Evolutionary conservation across 2,888 invertebrate species (phyloP).

Genomic region (Xylota segnis): DNA sequence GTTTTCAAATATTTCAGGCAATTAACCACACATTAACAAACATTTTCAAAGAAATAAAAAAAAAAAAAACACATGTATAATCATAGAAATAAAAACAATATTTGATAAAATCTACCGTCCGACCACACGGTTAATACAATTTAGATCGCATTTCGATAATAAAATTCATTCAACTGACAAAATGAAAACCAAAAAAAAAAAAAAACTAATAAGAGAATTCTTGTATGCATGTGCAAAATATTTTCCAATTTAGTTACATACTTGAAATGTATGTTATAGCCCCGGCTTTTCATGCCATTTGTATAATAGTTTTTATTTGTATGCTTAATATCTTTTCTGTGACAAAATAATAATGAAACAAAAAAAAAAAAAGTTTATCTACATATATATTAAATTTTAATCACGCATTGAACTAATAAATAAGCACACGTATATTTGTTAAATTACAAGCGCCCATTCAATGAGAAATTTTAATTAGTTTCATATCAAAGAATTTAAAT

Average conservation of each 20-base stretch:
- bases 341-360: slow-evolving; percentile 1
- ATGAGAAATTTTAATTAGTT: slow-evolving; percentile 76
- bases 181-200: slow-evolving; percentile 45
- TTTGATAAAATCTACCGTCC: slow-evolving; percentile 19
- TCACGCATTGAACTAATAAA: slow-evolving; percentile 75
- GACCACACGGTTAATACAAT: slow-evolving; percentile 42
- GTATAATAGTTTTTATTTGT: slow-evolving; percentile 39
- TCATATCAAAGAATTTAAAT: slow-evolving; percentile 76
- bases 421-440: slow-evolving; percentile 67
- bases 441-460: slow-evolving; percentile 68
- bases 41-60: too few relatives aligned
- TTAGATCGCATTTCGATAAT: slow-evolving; percentile 63
- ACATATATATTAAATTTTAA: slow-evolving; percentile 64
- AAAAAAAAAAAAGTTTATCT: slow-evolving; percentile 27
- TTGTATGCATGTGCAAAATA: slow-evolving; percentile 43
- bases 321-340: slow-evolving; percentile 47
- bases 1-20: not conserved
- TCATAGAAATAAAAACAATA: not conserved
- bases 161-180: slow-evolving; percentile 62
- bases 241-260: slow-evolving; percentile 39
- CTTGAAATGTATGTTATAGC: slow-evolving; percentile 7
- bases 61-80: not conserved
- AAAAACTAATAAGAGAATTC: slow-evolving; percentile 34
- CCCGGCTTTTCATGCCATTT: slow-evolving; percentile 2
- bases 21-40: not conserved